Conservation (phyloP, 2,113 vertebrate species). For the Nothoprocta pentlandii region DNA sequence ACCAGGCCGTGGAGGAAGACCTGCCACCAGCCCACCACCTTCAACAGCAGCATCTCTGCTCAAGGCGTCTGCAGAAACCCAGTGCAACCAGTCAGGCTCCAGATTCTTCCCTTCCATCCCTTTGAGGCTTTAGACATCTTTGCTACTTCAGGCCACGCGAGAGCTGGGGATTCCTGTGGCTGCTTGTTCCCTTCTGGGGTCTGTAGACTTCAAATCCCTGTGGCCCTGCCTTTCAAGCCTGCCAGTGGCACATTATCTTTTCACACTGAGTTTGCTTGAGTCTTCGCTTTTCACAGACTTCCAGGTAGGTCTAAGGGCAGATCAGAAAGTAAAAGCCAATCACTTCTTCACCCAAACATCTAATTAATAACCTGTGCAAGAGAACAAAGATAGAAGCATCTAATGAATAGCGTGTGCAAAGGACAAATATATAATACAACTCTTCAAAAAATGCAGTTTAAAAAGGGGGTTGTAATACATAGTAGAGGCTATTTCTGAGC, state of each 20-base stretch:
- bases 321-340: not conserved
- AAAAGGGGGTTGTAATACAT: not conserved
- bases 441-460: not conserved
- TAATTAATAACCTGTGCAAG: not conserved
- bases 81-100: not conserved
- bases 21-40: not conserved
- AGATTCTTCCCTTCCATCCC: not conserved
- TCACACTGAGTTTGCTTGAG: not conserved
- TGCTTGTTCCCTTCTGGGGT: not conserved
- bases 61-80: not conserved
- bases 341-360: not conserved
- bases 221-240: not conserved
- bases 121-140: not conserved
- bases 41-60: not conserved
- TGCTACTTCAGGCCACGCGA: not conserved
- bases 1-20: not conserved
- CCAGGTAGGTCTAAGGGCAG: not conserved
- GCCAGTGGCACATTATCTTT: not conserved
- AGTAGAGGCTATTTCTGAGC: not conserved
- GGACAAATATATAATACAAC: not conserved
- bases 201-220: not conserved
- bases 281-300: not conserved
- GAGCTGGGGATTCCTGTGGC: not conserved
- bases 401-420: too few species aligned
- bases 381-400: not conserved